Evolutionary conservation across 2,888 invertebrate species (phyloP).

Genomic region (Himalopsyche japonica): DNA sequence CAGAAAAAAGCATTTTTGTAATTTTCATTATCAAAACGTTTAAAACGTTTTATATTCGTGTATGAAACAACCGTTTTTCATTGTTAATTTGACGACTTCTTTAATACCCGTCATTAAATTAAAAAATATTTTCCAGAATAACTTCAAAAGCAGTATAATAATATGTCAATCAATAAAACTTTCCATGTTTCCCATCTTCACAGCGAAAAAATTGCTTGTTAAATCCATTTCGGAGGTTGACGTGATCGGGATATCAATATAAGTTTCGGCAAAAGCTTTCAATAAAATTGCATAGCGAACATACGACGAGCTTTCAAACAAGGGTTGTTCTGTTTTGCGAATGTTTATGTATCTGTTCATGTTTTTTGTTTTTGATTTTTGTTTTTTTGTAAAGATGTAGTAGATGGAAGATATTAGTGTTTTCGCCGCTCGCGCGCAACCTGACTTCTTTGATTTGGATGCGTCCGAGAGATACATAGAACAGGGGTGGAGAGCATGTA

Average conservation of each 20-base stretch:
- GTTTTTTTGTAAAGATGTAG: conserved; percentile 3
- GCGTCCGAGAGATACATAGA: conserved; percentile 2
- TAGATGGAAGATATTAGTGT: conserved; percentile 33
- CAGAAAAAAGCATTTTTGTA: no score
- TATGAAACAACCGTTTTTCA: no score
- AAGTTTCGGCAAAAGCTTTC: background rate
- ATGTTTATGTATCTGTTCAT: background rate
- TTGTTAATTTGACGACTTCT: no score
- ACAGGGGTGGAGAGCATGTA: background rate
- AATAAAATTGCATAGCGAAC: background rate
- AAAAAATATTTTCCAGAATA: no score
- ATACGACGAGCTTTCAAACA: background rate
- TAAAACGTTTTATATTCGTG: no score
- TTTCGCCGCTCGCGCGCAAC: conserved; percentile 24
- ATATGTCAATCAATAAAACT: background rate
- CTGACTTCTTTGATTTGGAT: conserved; percentile 23
- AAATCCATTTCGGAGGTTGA: background rate
- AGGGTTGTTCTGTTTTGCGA: background rate
- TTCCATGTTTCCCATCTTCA: background rate
- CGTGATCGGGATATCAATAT: background rate
- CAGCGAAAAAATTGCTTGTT: background rate
- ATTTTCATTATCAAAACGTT: no score
- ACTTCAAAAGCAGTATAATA: background rate
- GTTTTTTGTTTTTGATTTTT: background rate
- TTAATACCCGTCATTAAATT: no score